Conservation (phyloP, 2,113 vertebrate genomes). For the Archocentrus centrarchus region DNA sequence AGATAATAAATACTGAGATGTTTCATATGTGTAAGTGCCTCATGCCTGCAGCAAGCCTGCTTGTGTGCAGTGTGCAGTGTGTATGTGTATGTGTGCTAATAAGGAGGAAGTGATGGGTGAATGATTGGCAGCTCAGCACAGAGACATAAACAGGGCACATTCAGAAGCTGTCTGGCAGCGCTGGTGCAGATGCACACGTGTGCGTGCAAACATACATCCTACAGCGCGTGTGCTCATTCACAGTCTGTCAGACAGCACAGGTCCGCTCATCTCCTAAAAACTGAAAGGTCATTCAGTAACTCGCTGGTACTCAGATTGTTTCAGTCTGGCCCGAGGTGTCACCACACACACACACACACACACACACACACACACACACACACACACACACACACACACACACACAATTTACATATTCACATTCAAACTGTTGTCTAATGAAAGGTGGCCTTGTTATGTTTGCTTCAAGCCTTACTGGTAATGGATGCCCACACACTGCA, state of each 20-base stretch:
- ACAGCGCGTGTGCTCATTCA: conserved; percentile 42
- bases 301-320: conserved; percentile 33
- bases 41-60: conserved; percentile 40
- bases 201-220: conserved; percentile 55
- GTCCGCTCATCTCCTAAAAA: conserved; percentile 38
- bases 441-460: conserved; percentile 37
- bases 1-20: conserved; percentile 26
- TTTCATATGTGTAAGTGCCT: conserved; percentile 25
- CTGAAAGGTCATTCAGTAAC: conserved; percentile 49
- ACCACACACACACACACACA: conserved; percentile 13
- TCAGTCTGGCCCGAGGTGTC: conserved; percentile 39
- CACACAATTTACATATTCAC: conserved; percentile 30
- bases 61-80: conserved; percentile 6
- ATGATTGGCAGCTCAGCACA: conserved; percentile 64
- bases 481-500: neutral
- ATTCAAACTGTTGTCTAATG: conserved; percentile 13
- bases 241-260: conserved; percentile 50
- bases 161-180: conserved; percentile 44
- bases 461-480: conserved; percentile 10
- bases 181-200: conserved; percentile 41
- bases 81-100: conserved; percentile 1
- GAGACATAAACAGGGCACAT: conserved; percentile 46
- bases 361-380: neutral
- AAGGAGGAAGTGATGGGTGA: conserved; percentile 31
- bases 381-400: neutral